phyloP scores from a whole-genome alignment of 2,797 vertebrate genomes.

The Scolopax bukidnonensis region DNA sequence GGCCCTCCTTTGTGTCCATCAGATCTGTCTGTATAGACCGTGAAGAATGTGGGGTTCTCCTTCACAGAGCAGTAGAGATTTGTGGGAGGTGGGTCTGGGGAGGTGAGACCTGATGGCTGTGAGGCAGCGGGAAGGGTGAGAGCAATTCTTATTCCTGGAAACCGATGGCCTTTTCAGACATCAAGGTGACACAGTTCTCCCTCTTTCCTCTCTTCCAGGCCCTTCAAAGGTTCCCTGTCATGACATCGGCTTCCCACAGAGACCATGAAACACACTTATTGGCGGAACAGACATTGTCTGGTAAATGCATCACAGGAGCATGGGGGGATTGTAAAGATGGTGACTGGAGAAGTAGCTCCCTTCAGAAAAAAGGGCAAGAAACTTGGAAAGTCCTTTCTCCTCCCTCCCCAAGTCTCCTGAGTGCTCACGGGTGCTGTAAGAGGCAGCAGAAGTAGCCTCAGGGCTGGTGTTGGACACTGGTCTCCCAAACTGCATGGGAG shows the following conservation, averaged over 20 bases:
- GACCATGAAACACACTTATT: not conserved
- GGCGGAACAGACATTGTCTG: not conserved
- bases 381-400: not conserved
- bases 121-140: not conserved
- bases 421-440: not conserved
- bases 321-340: not conserved
- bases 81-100: not conserved
- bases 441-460: not conserved
- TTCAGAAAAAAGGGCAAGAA: not conserved
- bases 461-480: fast-evolving
- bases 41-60: not conserved
- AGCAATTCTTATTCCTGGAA: not conserved
- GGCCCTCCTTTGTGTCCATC: not conserved
- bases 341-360: not conserved
- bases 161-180: not conserved
- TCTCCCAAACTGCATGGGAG: not conserved
- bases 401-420: not conserved
- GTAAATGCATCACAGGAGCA: not conserved
- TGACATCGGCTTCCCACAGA: not conserved
- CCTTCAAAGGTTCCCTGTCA: not conserved
- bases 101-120: not conserved
- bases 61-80: not conserved
- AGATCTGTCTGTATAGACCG: not conserved
- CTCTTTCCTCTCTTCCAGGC: not conserved
- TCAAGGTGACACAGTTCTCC: not conserved